Evolutionary conservation across 2,113 vertebrate species (phyloP).

Genomic region (Solenodon paradoxus): DNA sequence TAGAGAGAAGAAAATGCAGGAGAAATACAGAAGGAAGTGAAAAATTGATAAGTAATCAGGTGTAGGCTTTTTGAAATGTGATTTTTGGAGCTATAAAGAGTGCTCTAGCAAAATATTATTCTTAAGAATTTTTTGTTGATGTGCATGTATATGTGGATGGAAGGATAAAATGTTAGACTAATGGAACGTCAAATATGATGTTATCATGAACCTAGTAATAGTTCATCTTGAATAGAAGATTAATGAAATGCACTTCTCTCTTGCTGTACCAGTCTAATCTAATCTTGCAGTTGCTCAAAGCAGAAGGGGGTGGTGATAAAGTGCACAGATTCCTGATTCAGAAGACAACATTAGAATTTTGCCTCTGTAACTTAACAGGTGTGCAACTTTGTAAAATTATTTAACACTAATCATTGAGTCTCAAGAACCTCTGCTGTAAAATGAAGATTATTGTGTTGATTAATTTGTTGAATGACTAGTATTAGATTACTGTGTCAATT

Average conservation of each 20-base stretch:
- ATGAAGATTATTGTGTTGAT: neutral
- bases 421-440: neutral
- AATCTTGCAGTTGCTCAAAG: neutral
- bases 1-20: neutral
- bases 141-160: neutral
- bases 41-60: neutral
- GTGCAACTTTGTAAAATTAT: neutral
- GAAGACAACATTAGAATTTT: neutral
- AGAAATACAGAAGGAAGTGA: neutral
- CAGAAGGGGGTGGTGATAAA: neutral
- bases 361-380: neutral
- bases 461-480: neutral
- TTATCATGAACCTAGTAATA: neutral
- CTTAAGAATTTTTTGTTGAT: neutral
- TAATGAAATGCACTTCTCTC: neutral
- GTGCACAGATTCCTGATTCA: neutral
- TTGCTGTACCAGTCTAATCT: neutral
- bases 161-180: neutral
- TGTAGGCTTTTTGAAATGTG: neutral
- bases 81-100: neutral
- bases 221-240: neutral
- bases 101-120: neutral
- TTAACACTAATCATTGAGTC: neutral
- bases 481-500: neutral
- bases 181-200: neutral